Evolutionary conservation across 2,797 vertebrate genomes (phyloP).

Genomic region (Phyllotis vaccarum): DNA sequence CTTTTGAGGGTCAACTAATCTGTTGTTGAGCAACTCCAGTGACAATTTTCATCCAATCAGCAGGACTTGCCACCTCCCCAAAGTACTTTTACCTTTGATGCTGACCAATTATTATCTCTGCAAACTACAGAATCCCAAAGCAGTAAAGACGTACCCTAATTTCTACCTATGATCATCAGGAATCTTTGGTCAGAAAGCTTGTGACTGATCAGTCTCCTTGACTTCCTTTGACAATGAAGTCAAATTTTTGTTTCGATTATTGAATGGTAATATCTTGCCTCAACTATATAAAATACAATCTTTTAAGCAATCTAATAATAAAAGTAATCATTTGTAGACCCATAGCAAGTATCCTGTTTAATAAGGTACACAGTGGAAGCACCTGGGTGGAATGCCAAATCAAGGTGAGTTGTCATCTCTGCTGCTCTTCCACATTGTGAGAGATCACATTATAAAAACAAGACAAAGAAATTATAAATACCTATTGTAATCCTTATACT

Average conservation of each 20-base stretch:
- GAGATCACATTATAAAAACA: not conserved
- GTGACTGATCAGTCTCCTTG: not conserved
- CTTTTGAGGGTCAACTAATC: not conserved
- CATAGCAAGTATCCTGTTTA: not conserved
- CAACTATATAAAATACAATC: constrained; percentile 7
- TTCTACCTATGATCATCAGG: not conserved
- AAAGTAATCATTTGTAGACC: not conserved
- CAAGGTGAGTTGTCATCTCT: not conserved
- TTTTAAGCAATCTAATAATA: constrained; percentile 12
- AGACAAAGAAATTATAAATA: constrained; percentile 40
- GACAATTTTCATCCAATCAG: not conserved
- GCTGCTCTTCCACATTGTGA: not conserved
- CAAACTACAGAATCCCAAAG: not conserved
- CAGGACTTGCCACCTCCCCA: not conserved
- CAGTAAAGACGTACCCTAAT: not conserved
- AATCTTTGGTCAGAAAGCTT: not conserved
- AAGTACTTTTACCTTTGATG: constrained; percentile 6
- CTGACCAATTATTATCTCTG: not conserved
- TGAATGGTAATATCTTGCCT: constrained; percentile 10
- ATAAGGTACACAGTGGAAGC: not conserved
- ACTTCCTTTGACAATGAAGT: constrained; percentile 8
- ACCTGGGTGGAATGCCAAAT: not conserved
- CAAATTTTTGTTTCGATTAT: constrained; percentile 41
- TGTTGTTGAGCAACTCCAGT: not conserved
- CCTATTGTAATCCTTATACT: not conserved